Evolutionary conservation across 2,888 invertebrate species (phyloP).

Genomic region (Sphinx pinastri): DNA sequence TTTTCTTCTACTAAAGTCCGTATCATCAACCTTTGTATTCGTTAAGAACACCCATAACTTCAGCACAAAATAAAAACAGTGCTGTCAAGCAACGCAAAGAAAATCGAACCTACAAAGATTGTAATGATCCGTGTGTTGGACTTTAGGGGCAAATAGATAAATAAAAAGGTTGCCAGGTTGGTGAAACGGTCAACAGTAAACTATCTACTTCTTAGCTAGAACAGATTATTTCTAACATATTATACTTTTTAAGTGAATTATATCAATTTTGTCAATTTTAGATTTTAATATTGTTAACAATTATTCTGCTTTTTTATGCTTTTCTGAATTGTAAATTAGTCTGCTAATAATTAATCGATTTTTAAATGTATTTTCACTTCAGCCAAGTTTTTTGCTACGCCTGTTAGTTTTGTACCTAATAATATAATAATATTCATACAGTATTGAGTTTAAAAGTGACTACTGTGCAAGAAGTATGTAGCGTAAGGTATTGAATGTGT

Average conservation of each 20-base stretch:
- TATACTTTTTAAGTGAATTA: constrained; percentile 76
- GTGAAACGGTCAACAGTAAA: constrained; percentile 17
- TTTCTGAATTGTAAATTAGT: constrained; percentile 32
- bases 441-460: constrained; percentile 61
- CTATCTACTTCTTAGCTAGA: constrained; percentile 54
- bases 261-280: constrained; percentile 84
- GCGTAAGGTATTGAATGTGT: constrained; percentile 55
- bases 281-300: constrained; percentile 72
- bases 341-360: neutral
- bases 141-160: too few species aligned
- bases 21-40: too few species aligned
- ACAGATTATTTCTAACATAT: constrained; percentile 61
- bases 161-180: too few species aligned
- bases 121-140: too few species aligned
- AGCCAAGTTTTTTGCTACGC: constrained; percentile 10
- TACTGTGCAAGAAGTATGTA: constrained; percentile 73
- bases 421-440: constrained; percentile 35
- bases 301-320: constrained; percentile 62
- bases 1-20: constrained; percentile 45
- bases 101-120: too few species aligned
- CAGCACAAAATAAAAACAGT: too few species aligned
- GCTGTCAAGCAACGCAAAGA: too few species aligned
- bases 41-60: too few species aligned
- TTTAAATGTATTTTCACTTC: constrained; percentile 16
- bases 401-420: constrained; percentile 47